Evolutionary conservation across 2,113 vertebrate species (phyloP).

Genomic region (Nymphicus hollandicus): DNA sequence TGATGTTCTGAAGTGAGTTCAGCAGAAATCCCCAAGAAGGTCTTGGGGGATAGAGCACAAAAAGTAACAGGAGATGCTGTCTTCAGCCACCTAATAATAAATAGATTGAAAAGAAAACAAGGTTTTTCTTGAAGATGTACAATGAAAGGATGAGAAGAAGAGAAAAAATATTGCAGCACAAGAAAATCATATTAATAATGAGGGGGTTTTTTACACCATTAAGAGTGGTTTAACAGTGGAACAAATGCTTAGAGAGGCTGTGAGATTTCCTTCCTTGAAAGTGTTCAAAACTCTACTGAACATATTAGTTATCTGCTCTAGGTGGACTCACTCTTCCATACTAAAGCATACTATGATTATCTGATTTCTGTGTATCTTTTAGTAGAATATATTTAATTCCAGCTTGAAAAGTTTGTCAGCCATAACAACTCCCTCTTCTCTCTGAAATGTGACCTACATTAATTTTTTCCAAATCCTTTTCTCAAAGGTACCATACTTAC

Average conservation of each 20-base stretch:
- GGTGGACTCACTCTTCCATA: not conserved
- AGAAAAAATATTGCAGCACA: not conserved
- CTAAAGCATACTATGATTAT: not conserved
- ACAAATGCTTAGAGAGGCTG: fast-evolving
- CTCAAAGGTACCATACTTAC: not conserved
- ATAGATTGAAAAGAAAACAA: not conserved
- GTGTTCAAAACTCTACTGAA: not conserved
- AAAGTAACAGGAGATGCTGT: not conserved
- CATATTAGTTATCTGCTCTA: not conserved
- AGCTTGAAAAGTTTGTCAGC: not conserved
- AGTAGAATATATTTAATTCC: not conserved
- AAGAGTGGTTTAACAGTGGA: not conserved
- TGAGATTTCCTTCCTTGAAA: not conserved
- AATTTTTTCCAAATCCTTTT: not conserved
- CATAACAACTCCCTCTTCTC: not conserved
- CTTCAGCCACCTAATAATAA: not conserved
- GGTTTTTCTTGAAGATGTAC: not conserved
- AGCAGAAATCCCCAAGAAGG: not conserved
- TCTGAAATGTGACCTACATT: not conserved
- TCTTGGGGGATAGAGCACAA: not conserved
- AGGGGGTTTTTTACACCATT: fast-evolving
- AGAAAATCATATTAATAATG: not conserved
- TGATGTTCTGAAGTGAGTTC: not conserved
- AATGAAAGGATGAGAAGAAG: not conserved
- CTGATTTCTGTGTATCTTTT: not conserved